Evolutionary conservation across 2,888 invertebrate genomes (phyloP).

Genomic region (Myathropa florea): DNA sequence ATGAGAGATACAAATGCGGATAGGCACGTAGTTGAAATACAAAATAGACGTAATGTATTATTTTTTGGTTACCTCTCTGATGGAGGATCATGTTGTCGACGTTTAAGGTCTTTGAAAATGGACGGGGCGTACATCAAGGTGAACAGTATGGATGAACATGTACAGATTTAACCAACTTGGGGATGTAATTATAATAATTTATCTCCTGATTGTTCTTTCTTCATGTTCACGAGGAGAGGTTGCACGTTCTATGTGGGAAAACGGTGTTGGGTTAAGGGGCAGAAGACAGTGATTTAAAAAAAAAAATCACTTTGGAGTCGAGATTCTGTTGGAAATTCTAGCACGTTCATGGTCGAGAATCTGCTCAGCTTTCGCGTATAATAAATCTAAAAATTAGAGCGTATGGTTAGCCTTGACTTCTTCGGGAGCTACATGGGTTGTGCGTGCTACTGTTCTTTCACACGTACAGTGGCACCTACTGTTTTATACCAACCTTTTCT

Average conservation of each 20-base stretch:
- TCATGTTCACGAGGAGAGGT: background rate
- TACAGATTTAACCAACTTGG: background rate
- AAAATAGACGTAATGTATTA: background rate
- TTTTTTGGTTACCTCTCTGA: background rate
- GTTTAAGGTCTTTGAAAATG: background rate
- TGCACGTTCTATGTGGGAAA: background rate
- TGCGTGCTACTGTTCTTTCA: no score
- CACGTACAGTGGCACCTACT: no score
- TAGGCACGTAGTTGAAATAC: conserved; percentile 10
- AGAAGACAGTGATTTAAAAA: background rate
- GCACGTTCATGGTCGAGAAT: background rate
- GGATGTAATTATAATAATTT: background rate
- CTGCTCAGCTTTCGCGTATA: background rate
- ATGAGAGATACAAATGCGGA: conserved; percentile 2
- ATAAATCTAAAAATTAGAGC: background rate
- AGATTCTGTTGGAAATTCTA: background rate
- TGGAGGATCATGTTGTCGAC: background rate
- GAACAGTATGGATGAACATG: background rate
- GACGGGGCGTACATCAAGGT: background rate
- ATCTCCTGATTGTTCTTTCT: background rate
- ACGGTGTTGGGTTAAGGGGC: background rate
- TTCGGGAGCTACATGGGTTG: no score
- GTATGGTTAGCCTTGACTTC: background rate
- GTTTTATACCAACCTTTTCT: no score
- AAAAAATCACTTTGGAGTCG: background rate